A percentile compares a stretch with the other conserved stretches of the same genome.
phyloP scores from a whole-genome alignment of 2,113 vertebrate genomes.

The Reinhardtius hippoglossoides region DNA sequence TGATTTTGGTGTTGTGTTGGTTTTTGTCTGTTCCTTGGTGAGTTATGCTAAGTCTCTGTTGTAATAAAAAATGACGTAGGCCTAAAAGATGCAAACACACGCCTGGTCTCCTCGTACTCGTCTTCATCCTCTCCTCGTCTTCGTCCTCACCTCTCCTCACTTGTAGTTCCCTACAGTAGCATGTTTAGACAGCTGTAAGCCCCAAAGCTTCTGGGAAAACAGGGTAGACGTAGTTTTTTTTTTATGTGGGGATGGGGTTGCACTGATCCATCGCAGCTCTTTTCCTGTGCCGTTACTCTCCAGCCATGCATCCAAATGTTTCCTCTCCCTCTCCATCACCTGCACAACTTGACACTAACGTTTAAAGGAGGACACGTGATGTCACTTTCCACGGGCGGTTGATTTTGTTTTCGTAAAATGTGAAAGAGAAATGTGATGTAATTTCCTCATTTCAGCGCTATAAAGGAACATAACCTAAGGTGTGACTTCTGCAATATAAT shows the following conservation, averaged over 20 bases:
- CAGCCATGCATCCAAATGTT: conserved; percentile 43
- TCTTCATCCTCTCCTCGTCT: background rate
- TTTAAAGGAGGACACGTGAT: conserved; percentile 20
- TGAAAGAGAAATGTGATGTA: conserved; percentile 44
- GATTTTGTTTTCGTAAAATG: conserved; percentile 63
- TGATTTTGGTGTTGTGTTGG: no score
- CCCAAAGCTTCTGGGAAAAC: conserved; percentile 55
- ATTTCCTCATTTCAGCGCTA: conserved; percentile 34
- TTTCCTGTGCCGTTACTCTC: conserved; percentile 56
- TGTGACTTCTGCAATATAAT: conserved; percentile 41
- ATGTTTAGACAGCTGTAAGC: conserved; percentile 73
- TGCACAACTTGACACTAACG: conserved; percentile 31
- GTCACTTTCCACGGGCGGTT: conserved; percentile 16
- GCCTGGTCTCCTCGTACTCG: no score
- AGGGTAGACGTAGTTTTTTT: conserved; percentile 25
- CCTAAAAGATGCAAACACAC: no score
- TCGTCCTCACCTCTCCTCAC: no score
- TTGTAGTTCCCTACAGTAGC: conserved; percentile 55
- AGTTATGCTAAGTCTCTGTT: background rate
- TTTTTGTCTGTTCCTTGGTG: background rate
- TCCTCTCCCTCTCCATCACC: conserved; percentile 55
- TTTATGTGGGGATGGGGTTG: conserved; percentile 40
- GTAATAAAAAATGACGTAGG: no score
- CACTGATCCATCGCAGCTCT: conserved; percentile 55
- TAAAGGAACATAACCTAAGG: conserved; percentile 29